A percentile compares a stretch with the other conserved stretches of the same genome.
Evolutionary conservation across 1,140 invertebrate genomes (phyloP).

Genomic region (Drosophila navojoa): DNA sequence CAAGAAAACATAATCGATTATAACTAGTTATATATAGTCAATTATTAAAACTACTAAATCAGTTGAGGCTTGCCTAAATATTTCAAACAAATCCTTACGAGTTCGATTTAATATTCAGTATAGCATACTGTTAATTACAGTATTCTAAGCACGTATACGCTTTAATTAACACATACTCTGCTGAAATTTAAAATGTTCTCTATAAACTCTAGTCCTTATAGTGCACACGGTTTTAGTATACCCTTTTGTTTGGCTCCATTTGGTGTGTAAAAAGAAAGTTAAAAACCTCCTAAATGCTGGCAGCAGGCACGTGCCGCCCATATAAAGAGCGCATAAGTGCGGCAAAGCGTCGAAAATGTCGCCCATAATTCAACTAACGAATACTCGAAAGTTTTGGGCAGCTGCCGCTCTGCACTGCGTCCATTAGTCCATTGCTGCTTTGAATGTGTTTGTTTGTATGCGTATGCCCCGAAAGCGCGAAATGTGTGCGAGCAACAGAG

Average conservation of each 20-base stretch:
- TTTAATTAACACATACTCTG: neutral
- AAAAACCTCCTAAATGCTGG: conserved; percentile 1
- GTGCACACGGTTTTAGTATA: too few relatives aligned
- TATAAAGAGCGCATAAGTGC: conserved; percentile 21
- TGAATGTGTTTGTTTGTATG: conserved; percentile 33
- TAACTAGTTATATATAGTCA: too few relatives aligned
- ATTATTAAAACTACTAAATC: too few relatives aligned
- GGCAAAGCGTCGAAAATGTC: conserved; percentile 35
- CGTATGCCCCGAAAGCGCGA: conserved; percentile 6
- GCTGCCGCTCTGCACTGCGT: conserved; percentile 11
- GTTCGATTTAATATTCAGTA: too few relatives aligned
- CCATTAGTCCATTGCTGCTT: conserved; percentile 30
- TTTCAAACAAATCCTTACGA: too few relatives aligned
- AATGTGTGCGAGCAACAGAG: conserved; percentile 5
- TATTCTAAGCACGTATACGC: too few relatives aligned
- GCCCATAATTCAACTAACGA: conserved; percentile 62
- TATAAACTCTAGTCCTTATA: neutral
- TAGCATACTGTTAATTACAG: too few relatives aligned
- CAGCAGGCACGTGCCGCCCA: conserved; percentile 48
- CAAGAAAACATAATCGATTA: too few relatives aligned
- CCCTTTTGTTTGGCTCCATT: neutral
- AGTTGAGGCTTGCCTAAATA: too few relatives aligned
- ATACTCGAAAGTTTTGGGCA: conserved; percentile 50
- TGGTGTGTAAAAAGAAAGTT: neutral
- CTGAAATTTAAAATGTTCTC: neutral